These are phyloP conservation scores for Monopis laevigella DNA, from an alignment of 2,888 invertebrate species.

Conservation along the genomic window DNA sequence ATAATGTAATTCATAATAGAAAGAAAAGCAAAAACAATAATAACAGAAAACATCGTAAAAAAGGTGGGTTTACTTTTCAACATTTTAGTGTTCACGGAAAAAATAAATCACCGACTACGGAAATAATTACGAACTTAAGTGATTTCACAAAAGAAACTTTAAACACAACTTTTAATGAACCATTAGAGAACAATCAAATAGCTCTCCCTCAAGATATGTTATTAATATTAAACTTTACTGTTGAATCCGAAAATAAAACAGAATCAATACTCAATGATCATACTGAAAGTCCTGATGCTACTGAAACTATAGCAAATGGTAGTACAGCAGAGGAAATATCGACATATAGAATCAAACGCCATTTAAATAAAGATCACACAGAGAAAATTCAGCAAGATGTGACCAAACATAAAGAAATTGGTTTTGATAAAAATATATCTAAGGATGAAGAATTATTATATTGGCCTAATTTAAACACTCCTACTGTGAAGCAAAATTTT, in stretches of 20 bases:
- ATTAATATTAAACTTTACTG: slow-evolving; percentile 35
- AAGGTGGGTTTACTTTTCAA: slow-evolving; percentile 24
- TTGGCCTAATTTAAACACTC: slow-evolving; percentile 34
- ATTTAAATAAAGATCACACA: background rate
- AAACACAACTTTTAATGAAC: background rate
- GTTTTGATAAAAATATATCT: background rate
- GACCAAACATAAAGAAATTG: background rate
- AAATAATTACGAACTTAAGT: background rate
- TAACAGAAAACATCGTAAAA: slow-evolving; percentile 44
- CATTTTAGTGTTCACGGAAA: background rate
- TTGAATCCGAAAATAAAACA: slow-evolving; percentile 25
- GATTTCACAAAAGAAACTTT: background rate
- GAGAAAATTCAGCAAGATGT: background rate
- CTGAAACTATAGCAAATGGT: background rate
- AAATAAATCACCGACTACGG: slow-evolving; percentile 1
- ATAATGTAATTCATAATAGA: slow-evolving; percentile 42
- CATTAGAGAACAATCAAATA: background rate
- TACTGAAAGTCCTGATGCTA: background rate
- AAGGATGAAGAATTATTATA: slow-evolving; percentile 34
- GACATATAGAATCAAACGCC: background rate
- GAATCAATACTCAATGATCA: slow-evolving; percentile 15
- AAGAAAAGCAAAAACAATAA: slow-evolving; percentile 33
- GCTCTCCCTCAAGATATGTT: slow-evolving; percentile 15
- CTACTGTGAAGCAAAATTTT: slow-evolving; percentile 31
- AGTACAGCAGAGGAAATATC: background rate